Evolutionary conservation across 2,113 vertebrate species (phyloP).

Genomic region (Sebastes fasciatus): DNA sequence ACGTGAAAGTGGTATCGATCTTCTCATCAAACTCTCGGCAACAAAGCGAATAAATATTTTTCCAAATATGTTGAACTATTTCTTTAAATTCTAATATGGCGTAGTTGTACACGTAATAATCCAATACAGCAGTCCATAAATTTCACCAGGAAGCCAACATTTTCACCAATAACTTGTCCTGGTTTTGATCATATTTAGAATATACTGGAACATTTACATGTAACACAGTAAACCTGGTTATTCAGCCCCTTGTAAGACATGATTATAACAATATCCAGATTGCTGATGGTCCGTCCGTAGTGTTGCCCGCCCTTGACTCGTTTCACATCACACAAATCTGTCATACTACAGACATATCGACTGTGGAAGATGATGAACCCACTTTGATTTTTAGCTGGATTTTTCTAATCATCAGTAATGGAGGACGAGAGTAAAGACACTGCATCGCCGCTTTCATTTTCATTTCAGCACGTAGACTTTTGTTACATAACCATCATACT

Average conservation of each 20-base stretch:
- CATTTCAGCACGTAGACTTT: neutral
- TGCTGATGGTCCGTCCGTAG: no score
- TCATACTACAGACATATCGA: neutral
- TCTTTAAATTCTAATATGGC: neutral
- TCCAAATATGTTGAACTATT: neutral
- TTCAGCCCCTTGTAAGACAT: neutral
- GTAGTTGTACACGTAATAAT: no score
- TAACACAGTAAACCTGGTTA: neutral
- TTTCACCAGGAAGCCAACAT: no score
- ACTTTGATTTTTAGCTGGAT: neutral
- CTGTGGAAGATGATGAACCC: neutral
- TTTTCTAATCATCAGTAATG: neutral
- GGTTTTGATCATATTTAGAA: slow-evolving; percentile 20
- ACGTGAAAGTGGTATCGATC: neutral
- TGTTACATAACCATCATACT: neutral
- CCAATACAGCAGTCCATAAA: no score
- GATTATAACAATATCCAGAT: neutral
- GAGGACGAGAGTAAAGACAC: neutral
- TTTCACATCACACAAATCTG: neutral
- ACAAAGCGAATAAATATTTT: neutral
- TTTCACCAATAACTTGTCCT: neutral
- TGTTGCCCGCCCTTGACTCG: neutral
- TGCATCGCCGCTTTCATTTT: neutral
- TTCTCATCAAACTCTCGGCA: neutral
- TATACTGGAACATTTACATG: neutral